Conservation (phyloP, 1,140 invertebrate species). For the Apis mellifera region DNA sequence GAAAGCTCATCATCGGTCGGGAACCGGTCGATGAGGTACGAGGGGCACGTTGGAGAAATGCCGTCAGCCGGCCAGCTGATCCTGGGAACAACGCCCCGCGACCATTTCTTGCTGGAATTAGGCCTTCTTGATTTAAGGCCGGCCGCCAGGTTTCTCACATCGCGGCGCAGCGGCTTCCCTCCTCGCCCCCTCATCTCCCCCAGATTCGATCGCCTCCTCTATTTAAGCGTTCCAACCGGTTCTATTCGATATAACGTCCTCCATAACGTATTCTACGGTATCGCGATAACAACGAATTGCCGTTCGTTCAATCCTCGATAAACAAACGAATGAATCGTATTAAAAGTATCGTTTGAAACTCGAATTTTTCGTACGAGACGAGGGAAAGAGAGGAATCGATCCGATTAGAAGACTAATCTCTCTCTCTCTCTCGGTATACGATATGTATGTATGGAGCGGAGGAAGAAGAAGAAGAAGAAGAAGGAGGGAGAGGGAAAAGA, state of each 20-base stretch:
- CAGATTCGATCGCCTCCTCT: not conserved
- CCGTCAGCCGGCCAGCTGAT: slow-evolving; percentile 79
- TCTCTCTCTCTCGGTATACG: not conserved
- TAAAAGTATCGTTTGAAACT: no score
- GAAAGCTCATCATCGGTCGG: slow-evolving; percentile 45
- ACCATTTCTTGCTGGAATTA: slow-evolving; percentile 79
- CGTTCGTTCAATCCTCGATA: no score
- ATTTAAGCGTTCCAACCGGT: slow-evolving; percentile 13
- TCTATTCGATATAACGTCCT: no score
- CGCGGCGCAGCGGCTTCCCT: slow-evolving; percentile 53
- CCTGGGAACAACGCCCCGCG: slow-evolving; percentile 80
- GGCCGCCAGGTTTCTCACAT: slow-evolving; percentile 77
- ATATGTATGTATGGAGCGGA: no score
- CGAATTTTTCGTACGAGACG: no score
- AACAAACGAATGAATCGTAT: no score
- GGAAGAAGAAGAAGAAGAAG: not conserved
- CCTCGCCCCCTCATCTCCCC: slow-evolving; percentile 23
- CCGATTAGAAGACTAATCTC: not conserved
- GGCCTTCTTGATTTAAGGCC: slow-evolving; percentile 79
- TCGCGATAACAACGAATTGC: no score
- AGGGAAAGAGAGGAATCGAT: not conserved
- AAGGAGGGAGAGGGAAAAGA: slow-evolving; percentile 12
- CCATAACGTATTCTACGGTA: no score
- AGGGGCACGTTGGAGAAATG: slow-evolving; percentile 78
- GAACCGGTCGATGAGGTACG: slow-evolving; percentile 77